A percentile compares a stretch with the other conserved stretches of the same genome.
Conservation (phyloP, 2,113 vertebrate species). For the Sprattus sprattus region DNA sequence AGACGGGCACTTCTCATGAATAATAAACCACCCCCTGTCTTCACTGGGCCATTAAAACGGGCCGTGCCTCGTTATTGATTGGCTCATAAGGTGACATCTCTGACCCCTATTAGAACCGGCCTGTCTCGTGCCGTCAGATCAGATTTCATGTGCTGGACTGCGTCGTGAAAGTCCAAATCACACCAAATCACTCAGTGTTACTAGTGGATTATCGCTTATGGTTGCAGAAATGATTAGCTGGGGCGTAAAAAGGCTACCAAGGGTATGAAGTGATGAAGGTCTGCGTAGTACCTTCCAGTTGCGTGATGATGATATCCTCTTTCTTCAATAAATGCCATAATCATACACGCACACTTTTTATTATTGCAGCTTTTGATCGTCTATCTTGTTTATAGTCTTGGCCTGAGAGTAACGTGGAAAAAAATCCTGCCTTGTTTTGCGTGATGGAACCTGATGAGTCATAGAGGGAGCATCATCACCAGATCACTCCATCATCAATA, state of each 20-base stretch:
- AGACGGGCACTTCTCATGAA: constrained; percentile 27
- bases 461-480: background rate
- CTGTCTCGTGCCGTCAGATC: constrained; percentile 23
- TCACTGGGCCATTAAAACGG: constrained; percentile 40
- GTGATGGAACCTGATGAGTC: background rate
- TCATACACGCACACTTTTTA: no score
- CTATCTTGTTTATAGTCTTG: background rate
- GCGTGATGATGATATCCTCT: no score
- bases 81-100: constrained; percentile 39
- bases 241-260: background rate
- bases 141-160: constrained; percentile 23
- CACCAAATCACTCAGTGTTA: background rate
- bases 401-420: background rate
- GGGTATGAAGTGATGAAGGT: background rate
- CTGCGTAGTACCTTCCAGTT: background rate
- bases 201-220: background rate
- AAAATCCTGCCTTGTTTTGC: background rate
- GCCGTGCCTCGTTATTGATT: constrained; percentile 51
- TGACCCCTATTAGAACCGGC: constrained; percentile 37
- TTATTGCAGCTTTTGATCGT: background rate
- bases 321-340: background rate
- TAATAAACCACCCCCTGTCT: constrained; percentile 33
- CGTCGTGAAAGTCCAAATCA: constrained; percentile 17
- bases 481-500: background rate
- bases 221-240: background rate